Evolutionary conservation across 2,113 vertebrate genomes (phyloP).

Genomic region (Tragulus kanchil): DNA sequence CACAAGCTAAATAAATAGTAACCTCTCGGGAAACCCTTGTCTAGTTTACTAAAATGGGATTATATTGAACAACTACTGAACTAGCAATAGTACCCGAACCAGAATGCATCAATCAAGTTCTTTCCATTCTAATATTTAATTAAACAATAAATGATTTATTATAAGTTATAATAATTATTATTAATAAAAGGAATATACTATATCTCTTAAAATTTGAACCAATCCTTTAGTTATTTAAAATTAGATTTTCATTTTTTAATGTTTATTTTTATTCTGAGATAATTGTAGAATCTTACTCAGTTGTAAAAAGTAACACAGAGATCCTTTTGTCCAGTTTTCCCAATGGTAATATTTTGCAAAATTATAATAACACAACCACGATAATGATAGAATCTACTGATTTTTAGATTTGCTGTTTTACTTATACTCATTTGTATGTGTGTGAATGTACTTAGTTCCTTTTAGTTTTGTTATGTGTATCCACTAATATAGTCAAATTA

Average conservation of each 20-base stretch:
- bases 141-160: not conserved
- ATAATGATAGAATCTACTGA: slow-evolving; percentile 1
- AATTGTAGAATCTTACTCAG: not conserved
- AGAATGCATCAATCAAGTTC: not conserved
- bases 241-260: not conserved
- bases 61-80: not conserved
- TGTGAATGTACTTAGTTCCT: not conserved
- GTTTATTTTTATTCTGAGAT: not conserved
- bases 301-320: not conserved
- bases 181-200: not conserved
- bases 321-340: slow-evolving; percentile 9
- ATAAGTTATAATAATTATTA: not conserved
- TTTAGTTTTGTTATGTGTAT: not conserved
- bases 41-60: slow-evolving; percentile 14
- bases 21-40: not conserved
- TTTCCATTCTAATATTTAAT: not conserved
- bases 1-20: slow-evolving; percentile 19
- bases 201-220: slow-evolving; percentile 4
- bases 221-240: not conserved
- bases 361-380: slow-evolving; percentile 15
- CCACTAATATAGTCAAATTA: not conserved
- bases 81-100: not conserved
- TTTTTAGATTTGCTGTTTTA: slow-evolving; percentile 15
- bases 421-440: not conserved
- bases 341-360: slow-evolving; percentile 22